Percentiles rank a stretch among this genome's conserved stretches.
These are phyloP conservation scores for Recurvirostra avosetta DNA, from an alignment of 2,113 vertebrate genomes.

Conservation along the genomic window DNA sequence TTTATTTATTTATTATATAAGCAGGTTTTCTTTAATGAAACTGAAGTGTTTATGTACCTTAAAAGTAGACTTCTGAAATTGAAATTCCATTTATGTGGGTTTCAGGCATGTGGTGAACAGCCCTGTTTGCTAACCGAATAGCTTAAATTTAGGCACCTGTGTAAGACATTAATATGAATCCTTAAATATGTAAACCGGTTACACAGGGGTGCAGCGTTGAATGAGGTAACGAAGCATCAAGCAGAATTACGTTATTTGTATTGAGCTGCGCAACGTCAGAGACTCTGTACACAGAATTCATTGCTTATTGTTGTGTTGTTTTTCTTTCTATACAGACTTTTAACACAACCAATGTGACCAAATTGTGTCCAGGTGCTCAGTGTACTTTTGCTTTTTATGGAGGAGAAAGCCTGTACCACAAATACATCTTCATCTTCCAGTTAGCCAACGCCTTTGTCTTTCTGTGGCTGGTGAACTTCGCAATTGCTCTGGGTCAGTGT, in stretches of 20 bases:
- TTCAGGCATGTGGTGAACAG: background rate
- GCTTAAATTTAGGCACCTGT: background rate
- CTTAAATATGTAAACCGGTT: background rate
- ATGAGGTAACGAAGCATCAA: background rate
- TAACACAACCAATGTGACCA: constrained; percentile 81
- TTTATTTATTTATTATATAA: background rate
- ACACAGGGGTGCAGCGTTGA: background rate
- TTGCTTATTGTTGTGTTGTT: background rate
- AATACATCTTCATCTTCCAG: constrained; percentile 86
- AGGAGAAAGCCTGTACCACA: constrained; percentile 85
- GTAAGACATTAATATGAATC: background rate
- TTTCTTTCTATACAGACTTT: constrained; percentile 80
- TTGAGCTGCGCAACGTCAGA: background rate
- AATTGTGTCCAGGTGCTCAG: constrained; percentile 82
- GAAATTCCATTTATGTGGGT: background rate
- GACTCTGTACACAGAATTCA: background rate
- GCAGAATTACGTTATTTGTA: background rate
- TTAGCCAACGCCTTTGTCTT: constrained; percentile 89
- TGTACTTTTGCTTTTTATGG: constrained; percentile 94
- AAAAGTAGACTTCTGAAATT: background rate
- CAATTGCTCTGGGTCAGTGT: constrained; percentile 91
- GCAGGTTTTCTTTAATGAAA: background rate
- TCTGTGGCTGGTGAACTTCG: constrained; percentile 95
- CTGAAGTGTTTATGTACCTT: background rate
- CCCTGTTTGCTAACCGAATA: background rate